phyloP scores from a whole-genome alignment of 2,888 invertebrate genomes.

The Pimpla rufipes region DNA sequence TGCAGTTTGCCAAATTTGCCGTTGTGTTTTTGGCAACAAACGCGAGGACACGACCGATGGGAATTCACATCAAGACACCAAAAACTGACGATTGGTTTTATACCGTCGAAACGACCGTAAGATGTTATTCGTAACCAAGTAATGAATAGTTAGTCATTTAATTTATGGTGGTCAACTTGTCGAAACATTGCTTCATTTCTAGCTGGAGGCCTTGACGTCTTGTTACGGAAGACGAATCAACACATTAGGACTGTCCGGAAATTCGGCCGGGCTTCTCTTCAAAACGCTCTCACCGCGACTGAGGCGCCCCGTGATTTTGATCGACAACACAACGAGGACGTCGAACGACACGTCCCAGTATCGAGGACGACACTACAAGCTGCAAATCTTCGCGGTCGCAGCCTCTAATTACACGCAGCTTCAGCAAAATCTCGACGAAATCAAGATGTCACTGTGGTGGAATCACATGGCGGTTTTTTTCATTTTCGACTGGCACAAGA shows the following conservation, averaged over 20 bases:
- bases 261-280: background rate
- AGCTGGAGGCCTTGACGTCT: background rate
- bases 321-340: background rate
- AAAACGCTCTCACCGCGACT: background rate
- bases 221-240: background rate
- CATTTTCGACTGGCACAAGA: constrained; percentile 46
- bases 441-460: constrained; percentile 69
- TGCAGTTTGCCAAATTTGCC: background rate
- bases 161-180: background rate
- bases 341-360: background rate
- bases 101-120: constrained; percentile 4
- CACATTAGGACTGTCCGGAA: background rate
- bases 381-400: background rate
- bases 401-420: background rate
- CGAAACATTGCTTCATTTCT: background rate
- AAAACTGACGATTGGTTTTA: background rate
- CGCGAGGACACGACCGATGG: background rate
- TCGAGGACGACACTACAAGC: background rate
- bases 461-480: constrained; percentile 63
- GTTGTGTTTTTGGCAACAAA: background rate
- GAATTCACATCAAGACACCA: background rate
- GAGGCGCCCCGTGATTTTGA: background rate
- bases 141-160: background rate
- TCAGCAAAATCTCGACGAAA: background rate
- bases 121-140: background rate